phyloP scores from a whole-genome alignment of 2,888 invertebrate genomes.

The Protodeltote pygarga region DNA sequence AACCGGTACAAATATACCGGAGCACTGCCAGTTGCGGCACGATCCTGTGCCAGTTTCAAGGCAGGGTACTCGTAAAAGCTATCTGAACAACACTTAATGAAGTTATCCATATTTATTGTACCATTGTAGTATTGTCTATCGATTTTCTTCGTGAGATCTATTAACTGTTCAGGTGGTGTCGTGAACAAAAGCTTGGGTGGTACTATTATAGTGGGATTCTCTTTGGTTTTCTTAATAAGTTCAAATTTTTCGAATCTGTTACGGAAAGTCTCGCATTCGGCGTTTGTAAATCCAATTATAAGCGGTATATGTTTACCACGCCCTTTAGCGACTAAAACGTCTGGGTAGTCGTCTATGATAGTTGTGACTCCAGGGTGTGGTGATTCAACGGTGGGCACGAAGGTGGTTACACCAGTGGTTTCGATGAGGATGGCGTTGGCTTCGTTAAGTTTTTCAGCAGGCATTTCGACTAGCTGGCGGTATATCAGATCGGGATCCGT shows the following conservation, averaged over 20 bases:
- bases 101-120: slow-evolving; percentile 58
- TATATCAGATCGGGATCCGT: slow-evolving; percentile 66
- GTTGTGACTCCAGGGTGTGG: slow-evolving; percentile 64
- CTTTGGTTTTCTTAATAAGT: slow-evolving; percentile 53
- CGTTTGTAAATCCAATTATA: slow-evolving; percentile 70
- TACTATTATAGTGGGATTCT: slow-evolving; percentile 56
- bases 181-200: slow-evolving; percentile 58
- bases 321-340: slow-evolving; percentile 61
- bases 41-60: slow-evolving; percentile 58
- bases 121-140: slow-evolving; percentile 62
- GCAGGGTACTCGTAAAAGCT: slow-evolving; percentile 70
- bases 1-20: slow-evolving; percentile 86
- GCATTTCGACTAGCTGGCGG: slow-evolving; percentile 60
- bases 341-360: slow-evolving; percentile 73
- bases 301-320: slow-evolving; percentile 69
- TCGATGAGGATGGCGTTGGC: slow-evolving; percentile 65
- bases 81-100: slow-evolving; percentile 64
- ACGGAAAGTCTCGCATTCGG: slow-evolving; percentile 73
- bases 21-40: slow-evolving; percentile 59
- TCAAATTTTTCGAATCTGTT: slow-evolving; percentile 62
- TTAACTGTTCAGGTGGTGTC: slow-evolving; percentile 40
- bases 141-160: slow-evolving; percentile 52
- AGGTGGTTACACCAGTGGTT: slow-evolving; percentile 62
- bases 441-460: slow-evolving; percentile 63
- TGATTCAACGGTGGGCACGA: slow-evolving; percentile 73